These are phyloP conservation scores for Sesia apiformis DNA, from an alignment of 2,888 invertebrate genomes.

Conservation along the genomic window DNA sequence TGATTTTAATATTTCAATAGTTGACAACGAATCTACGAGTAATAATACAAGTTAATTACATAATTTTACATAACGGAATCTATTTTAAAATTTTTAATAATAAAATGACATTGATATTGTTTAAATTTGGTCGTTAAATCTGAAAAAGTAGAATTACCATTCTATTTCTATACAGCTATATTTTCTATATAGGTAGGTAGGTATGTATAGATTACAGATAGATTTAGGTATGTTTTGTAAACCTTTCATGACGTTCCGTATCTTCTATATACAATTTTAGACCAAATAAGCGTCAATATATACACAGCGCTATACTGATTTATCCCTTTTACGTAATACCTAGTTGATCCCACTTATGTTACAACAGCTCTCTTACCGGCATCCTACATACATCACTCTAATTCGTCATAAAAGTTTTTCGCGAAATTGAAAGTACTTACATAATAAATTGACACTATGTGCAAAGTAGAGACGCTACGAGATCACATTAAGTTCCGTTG, in stretches of 20 bases:
- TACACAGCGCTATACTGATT: slow-evolving; percentile 34
- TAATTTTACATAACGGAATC: slow-evolving; percentile 14
- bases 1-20: slow-evolving; percentile 19
- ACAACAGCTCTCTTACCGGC: slow-evolving; percentile 47
- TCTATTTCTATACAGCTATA: too few relatives aligned
- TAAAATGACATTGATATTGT: too few relatives aligned
- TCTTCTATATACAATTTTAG: too few relatives aligned
- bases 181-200: too few relatives aligned
- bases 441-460: slow-evolving; percentile 23
- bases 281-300: slow-evolving; percentile 10
- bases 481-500: slow-evolving; percentile 26
- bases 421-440: slow-evolving; percentile 13
- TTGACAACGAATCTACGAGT: slow-evolving; percentile 23
- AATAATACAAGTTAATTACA: slow-evolving; percentile 11
- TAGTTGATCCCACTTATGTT: slow-evolving; percentile 70
- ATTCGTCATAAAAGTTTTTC: slow-evolving; percentile 1
- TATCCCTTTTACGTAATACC: slow-evolving; percentile 49
- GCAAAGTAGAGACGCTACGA: slow-evolving; percentile 50
- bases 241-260: too few relatives aligned
- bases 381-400: not conserved
- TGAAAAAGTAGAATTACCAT: too few relatives aligned
- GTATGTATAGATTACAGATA: too few relatives aligned
- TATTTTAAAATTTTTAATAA: slow-evolving; percentile 14
- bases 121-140: too few relatives aligned
- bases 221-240: too few relatives aligned